Percentiles rank a stretch among this genome's conserved stretches.
phyloP scores from a whole-genome alignment of 1,140 invertebrate genomes.

The Zaprionus ghesquierei region DNA sequence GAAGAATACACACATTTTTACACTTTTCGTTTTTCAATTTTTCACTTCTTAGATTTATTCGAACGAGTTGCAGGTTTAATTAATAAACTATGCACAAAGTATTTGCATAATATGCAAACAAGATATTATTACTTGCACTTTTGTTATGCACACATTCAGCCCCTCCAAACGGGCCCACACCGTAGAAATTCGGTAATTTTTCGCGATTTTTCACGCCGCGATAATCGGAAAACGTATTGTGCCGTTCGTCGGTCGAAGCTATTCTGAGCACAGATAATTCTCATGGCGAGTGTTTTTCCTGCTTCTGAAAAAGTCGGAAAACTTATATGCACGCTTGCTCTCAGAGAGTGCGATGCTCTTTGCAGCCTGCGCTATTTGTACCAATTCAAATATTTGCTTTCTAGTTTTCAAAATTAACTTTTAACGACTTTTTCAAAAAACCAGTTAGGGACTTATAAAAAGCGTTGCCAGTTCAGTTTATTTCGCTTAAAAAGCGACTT shows the following conservation, averaged over 20 bases:
- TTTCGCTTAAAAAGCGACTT: no score
- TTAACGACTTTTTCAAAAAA: background rate
- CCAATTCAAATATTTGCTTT: background rate
- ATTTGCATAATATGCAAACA: conserved; percentile 50
- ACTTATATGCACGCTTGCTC: conserved; percentile 38
- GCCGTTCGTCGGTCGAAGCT: conserved; percentile 68
- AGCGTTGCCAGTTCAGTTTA: no score
- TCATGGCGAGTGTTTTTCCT: conserved; percentile 45
- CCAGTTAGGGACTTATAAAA: no score
- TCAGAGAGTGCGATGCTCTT: conserved; percentile 32
- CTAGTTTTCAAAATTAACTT: background rate
- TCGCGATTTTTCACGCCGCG: conserved; percentile 46
- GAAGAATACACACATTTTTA: conserved; percentile 70
- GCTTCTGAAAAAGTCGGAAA: conserved; percentile 43
- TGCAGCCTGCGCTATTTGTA: background rate
- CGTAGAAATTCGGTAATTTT: conserved; percentile 22
- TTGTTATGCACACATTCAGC: conserved; percentile 56
- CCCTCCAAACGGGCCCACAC: conserved; percentile 17
- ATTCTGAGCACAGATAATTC: conserved; percentile 58
- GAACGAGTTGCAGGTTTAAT: conserved; percentile 1
- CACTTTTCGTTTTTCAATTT: conserved; percentile 21
- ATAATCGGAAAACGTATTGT: conserved; percentile 49
- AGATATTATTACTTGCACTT: conserved; percentile 78
- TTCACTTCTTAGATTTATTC: background rate
- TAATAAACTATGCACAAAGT: background rate